Evolutionary conservation across 2,797 vertebrate species (phyloP).

Genomic region (Pyrocephalus nanus): DNA sequence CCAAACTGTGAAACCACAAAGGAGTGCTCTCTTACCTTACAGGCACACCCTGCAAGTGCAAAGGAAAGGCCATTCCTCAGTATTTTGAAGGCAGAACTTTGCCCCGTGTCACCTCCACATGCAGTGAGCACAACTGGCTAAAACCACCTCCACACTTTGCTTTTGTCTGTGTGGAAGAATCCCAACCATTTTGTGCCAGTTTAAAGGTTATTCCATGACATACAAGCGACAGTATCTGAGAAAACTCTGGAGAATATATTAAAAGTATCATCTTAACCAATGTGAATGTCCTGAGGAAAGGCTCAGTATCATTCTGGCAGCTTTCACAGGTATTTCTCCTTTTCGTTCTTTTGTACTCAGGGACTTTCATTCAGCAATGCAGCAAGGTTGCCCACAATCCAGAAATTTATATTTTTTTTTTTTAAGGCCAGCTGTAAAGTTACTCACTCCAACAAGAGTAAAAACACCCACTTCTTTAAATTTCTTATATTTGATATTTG

Average conservation of each 20-base stretch:
- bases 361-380: neutral
- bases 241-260: neutral
- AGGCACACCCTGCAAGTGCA: neutral
- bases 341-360: neutral
- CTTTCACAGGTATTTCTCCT: neutral
- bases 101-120: neutral
- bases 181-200: neutral
- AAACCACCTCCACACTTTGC: fast-evolving
- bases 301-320: neutral
- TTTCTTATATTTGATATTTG: neutral
- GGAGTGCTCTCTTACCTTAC: neutral
- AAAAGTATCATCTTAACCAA: neutral
- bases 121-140: neutral
- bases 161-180: neutral
- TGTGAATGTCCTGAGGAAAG: neutral
- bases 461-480: neutral
- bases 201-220: neutral
- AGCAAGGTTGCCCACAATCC: neutral
- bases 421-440: neutral
- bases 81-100: neutral
- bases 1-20: fast-evolving
- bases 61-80: neutral
- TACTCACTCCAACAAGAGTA: neutral
- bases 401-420: neutral
- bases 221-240: neutral